Evolutionary conservation across 1,140 invertebrate species (phyloP).

Genomic region (Papilio xuthus): DNA sequence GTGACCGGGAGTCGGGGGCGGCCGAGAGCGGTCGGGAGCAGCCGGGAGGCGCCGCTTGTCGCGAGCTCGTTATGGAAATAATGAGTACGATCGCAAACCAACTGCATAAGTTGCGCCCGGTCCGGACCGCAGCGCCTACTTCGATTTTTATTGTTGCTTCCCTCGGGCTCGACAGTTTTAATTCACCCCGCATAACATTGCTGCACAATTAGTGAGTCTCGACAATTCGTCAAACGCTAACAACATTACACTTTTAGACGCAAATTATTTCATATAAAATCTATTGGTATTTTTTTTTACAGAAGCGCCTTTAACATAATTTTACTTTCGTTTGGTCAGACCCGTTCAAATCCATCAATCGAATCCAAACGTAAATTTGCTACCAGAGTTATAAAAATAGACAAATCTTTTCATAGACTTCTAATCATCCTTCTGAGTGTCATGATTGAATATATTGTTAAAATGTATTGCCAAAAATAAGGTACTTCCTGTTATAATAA

Average conservation of each 20-base stretch:
- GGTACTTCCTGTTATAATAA: too few relatives aligned
- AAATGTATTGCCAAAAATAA: too few relatives aligned
- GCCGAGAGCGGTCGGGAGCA: conserved; percentile 53
- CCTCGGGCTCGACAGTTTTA: conserved; percentile 40
- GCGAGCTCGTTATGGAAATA: conserved; percentile 75
- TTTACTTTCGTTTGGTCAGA: too few relatives aligned
- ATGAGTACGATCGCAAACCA: conserved; percentile 66
- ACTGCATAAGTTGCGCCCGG: conserved; percentile 55
- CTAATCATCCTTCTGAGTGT: too few relatives aligned
- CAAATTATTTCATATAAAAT: neutral
- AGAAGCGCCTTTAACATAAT: neutral
- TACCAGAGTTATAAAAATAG: neutral
- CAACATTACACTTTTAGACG: neutral
- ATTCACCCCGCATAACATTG: conserved; percentile 27
- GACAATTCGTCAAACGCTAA: neutral
- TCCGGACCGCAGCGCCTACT: conserved; percentile 45
- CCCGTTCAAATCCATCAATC: too few relatives aligned
- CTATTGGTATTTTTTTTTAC: neutral
- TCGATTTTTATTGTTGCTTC: conserved; percentile 56
- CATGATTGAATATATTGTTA: too few relatives aligned
- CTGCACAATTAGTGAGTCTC: neutral
- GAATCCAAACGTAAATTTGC: neutral
- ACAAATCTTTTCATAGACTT: too few relatives aligned
- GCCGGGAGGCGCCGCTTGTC: conserved; percentile 57
- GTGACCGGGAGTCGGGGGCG: conserved; percentile 59